Evolutionary conservation across 1,140 invertebrate species (phyloP), one percentile per base, ranked within the genome.

Genomic region (Neodiprion virginianus): DNA sequence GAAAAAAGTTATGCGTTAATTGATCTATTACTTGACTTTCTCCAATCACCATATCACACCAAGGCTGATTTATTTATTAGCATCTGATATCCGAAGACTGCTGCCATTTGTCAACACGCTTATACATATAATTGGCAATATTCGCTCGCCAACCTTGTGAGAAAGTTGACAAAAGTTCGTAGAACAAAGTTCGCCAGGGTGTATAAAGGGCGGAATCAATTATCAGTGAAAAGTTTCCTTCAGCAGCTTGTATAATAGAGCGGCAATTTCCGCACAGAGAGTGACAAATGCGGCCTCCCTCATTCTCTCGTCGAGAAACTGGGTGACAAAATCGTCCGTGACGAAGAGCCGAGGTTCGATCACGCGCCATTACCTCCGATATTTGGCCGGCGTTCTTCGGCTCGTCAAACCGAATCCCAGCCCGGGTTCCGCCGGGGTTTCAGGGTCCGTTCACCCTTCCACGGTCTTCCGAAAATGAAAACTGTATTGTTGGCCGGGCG

Each of bases 351-450:
- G 61, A 14, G 12, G 79, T 85, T 77, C 78, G 76, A 77, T 78
- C 78, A 86, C 85, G 83, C 83, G 82, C 85, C 85, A 86, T 85
- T 86, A 86, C 84, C 82, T 81, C 80, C 78, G 83, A 79, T 78
- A 80, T 81, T 78, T 77, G 77, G 69, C 67, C 17, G 74, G 80
- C 76, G 80, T 8, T 23, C 40, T 69, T 67, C 48, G 61, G 72
- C 76, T 74, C 79, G 77, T 80, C 80, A 81, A 79, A 80, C 75
- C 78, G 79, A 78, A 81, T 81, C 78, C 78, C 79, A 79, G 75
- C 77, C 73, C 70, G 79, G 69, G 75, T 76, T 77, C 71, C 77
- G 77, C 69, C 48, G 76, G 74, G 72, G 47, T 72, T 28, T 72
- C 40, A 72, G 70, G 67, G 69, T 12, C 69, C 67, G 65, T 78